Base-by-base conservation (phyloP, 1,140 invertebrate genomes). In the Notospermus geniculatus region DNA sequence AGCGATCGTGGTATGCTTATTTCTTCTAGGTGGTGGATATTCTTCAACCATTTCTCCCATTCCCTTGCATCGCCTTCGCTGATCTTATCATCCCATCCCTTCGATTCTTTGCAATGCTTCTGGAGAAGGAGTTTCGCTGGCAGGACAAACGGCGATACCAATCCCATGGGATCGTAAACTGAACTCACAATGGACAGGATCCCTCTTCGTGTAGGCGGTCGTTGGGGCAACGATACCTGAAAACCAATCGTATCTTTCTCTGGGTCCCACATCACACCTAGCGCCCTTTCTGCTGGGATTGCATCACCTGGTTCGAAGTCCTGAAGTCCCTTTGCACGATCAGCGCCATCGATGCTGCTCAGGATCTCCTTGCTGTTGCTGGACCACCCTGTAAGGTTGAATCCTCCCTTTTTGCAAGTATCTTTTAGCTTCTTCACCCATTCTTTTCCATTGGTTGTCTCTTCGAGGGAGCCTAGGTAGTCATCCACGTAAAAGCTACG, bases 121-220 rank as follows among this genome's bases (percentile, higher is more conserved):
- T 68, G 62, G 22, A 66, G 25, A 15, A 67, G 52, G n/a, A 62
- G 22, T 43, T 64, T 67, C 7, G 46, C 62, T 17, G 29, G 43
- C 1, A 72, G 29, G 17, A 41, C 60, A n/a, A 61, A 60, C 2
- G 64, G 64, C 0, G 71, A 30, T 1, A 62, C 55, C 23, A 70
- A 39, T 13, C 72, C 75, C 9, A 73, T 60, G 0, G 72, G 75
- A 43, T 77, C 75, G 60, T 65, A 75, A 1, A 73, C 17, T 0
- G 53, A 50, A 32, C 56, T 57, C 1, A 62, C 61, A 13, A 58
- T 39, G 13, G 63, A 63, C 25, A 68, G 29, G 19, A 65, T 63
- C 28, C 57, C 57, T 36, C 64, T 58, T 59, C 55, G 62, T 7
- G 66, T 62, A 5, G 17, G 5, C 27, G 54, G 28, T 55, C 27